These are phyloP conservation scores for Chaetophractus vellerosus DNA, from an alignment of 2,797 vertebrate genomes.

Conservation along the genomic window DNA sequence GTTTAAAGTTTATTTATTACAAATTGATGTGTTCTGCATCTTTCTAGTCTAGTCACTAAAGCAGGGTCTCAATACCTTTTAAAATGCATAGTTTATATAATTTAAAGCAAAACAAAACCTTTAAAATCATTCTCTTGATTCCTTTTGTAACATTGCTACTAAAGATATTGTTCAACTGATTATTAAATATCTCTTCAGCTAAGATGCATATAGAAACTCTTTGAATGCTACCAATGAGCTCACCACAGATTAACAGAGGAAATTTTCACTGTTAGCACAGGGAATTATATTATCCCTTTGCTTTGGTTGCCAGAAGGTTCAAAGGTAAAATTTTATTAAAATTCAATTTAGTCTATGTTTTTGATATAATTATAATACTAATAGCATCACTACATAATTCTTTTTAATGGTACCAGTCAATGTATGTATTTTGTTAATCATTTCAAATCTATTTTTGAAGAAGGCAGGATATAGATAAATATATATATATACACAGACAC, in stretches of 20 bases:
- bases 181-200: neutral
- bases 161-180: neutral
- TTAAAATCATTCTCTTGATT: neutral
- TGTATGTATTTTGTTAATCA: neutral
- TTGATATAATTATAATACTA: neutral
- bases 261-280: neutral
- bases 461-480: neutral
- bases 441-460: neutral
- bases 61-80: neutral
- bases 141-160: neutral
- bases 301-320: neutral
- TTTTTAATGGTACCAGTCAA: neutral
- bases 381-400: neutral
- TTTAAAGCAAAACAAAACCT: neutral
- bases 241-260: neutral
- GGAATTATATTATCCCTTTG: neutral
- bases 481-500: neutral
- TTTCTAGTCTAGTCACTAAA: neutral
- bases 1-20: neutral
- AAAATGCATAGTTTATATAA: neutral
- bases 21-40: neutral
- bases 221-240: neutral
- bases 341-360: neutral
- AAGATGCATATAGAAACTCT: neutral
- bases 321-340: slow-evolving; percentile 24